Evolutionary conservation across 30 jellyfish, hydroid and myxozoan species (phyloP), one percentile per base, ranked within the genome.

Genomic region (Aurelia aurita complex sp. Pacific): DNA sequence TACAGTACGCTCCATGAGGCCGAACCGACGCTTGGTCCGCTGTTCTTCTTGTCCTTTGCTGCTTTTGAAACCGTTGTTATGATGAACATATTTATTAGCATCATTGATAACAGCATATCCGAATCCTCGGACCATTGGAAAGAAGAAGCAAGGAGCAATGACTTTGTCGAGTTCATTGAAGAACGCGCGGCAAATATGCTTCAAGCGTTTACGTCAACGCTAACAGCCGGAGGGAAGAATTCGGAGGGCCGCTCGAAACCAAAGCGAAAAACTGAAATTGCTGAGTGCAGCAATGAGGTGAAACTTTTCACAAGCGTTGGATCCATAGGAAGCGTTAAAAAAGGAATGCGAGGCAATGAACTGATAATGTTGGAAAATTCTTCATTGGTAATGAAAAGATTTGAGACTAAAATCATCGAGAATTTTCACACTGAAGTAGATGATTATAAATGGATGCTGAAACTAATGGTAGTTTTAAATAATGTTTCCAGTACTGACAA

Each of bases 41-140:
- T 79, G 38, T 89, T 46, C 59, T 89, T 38, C 80, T 19, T 73
- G 11, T 36, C 72, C 52, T 89, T 78, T 68, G 74, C 83, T 23
- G 63, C 73, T 15, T 80, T 81, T 53, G 89, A 78, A 67, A 62
- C 77, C 16, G 67, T 82, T 16, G 57, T 81, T 3, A 29, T 81
- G 84, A 53, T 79, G 69, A 76, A 80, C 55, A 54, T 89, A 18
- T 79, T 89, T 66, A 67, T 89, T 55, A 87, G 79, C 64, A 79
- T 89, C 6, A 50, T 89, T 9, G 57, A 76, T 40, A 85, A 89
- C 6, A 53, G 88, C 82, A 76, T 76, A 67, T 2, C 64, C 15
- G 75, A 76, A 23, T 76, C 86, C 16, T 16, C 74, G 70, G 70
- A 61, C 64, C 64, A 76, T 2, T 76, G 86, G 86, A 76, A 76